A percentile compares a stretch with the other conserved stretches of the same genome.
These are phyloP conservation scores for Karalla daura DNA, from an alignment of 2,797 vertebrate genomes.

Conservation along the genomic window DNA sequence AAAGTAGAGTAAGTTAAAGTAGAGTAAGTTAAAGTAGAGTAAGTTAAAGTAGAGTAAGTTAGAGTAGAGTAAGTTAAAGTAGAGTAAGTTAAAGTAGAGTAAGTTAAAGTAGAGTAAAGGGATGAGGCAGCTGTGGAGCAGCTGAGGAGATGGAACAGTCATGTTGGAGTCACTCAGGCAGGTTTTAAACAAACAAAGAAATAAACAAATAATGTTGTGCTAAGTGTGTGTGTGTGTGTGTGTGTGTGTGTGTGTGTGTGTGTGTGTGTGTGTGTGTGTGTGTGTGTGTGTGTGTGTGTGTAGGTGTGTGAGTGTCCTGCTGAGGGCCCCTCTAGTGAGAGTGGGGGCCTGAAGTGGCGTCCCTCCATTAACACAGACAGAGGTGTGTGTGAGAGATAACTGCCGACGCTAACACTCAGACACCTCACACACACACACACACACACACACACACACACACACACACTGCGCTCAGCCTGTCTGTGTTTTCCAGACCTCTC, in stretches of 20 bases:
- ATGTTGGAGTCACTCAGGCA: too few relatives aligned
- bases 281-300: slow-evolving; percentile 28
- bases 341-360: slow-evolving; percentile 70
- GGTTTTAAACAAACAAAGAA: too few relatives aligned
- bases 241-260: slow-evolving; percentile 5
- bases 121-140: too few relatives aligned
- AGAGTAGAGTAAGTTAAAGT: too few relatives aligned
- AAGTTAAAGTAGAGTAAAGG: too few relatives aligned
- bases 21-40: too few relatives aligned
- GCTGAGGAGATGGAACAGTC: too few relatives aligned
- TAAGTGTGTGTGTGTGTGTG: slow-evolving; percentile 1
- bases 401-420: slow-evolving; percentile 65
- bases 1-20: too few relatives aligned
- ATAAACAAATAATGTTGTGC: too few relatives aligned
- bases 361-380: slow-evolving; percentile 79
- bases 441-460: slow-evolving; percentile 37
- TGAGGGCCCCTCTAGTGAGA: slow-evolving; percentile 44
- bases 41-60: too few relatives aligned
- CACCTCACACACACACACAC: slow-evolving; percentile 45
- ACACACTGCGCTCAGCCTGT: slow-evolving; percentile 26
- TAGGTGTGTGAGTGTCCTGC: slow-evolving; percentile 38
- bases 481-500: not conserved
- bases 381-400: slow-evolving; percentile 81
- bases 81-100: too few relatives aligned
- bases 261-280: slow-evolving; percentile 2